Conservation (phyloP, 2,888 invertebrate genomes). For the Drosophila neutralis region DNA sequence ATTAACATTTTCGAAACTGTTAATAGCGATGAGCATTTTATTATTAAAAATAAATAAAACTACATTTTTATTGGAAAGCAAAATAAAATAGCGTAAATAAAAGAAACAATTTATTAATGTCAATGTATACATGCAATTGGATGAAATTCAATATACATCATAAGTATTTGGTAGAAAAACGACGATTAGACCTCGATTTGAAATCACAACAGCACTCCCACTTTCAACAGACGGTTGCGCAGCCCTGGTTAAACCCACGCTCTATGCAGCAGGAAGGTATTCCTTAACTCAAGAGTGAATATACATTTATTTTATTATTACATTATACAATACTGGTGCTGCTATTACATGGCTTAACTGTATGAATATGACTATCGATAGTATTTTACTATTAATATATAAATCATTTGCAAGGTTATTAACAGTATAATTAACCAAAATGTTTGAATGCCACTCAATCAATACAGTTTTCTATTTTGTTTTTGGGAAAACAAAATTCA, state of each 20-base stretch:
- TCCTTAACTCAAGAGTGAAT: background rate
- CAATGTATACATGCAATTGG: background rate
- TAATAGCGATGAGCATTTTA: background rate
- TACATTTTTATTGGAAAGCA: background rate
- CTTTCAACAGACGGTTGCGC: background rate
- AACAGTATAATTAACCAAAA: background rate
- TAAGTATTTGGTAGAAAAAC: background rate
- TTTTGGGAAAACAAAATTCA: background rate
- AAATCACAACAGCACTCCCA: background rate
- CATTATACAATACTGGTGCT: background rate
- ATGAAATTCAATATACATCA: background rate
- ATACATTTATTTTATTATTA: background rate
- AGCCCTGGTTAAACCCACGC: background rate
- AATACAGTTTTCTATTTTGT: background rate
- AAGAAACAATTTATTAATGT: background rate
- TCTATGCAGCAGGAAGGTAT: background rate
- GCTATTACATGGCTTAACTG: background rate
- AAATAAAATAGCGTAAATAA: background rate
- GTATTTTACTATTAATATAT: background rate
- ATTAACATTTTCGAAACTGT: slow-evolving; percentile 23
- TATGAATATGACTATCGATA: background rate
- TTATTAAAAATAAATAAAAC: background rate
- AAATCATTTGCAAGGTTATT: background rate
- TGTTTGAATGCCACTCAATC: background rate
- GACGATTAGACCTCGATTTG: background rate